Evolutionary conservation across 2,797 vertebrate species (phyloP).

Genomic region (Xenopus petersii): DNA sequence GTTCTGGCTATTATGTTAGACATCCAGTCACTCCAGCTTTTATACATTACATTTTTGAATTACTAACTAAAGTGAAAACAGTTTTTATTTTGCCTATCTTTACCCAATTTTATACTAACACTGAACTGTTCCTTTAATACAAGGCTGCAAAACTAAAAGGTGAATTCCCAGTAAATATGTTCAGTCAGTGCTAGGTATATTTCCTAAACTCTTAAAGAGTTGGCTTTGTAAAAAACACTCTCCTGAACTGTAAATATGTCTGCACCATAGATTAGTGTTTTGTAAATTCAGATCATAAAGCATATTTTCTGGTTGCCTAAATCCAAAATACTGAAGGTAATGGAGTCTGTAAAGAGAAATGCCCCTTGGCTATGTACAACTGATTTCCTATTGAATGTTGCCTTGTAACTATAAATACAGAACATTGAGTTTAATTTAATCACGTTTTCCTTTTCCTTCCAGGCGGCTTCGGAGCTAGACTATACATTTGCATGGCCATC

Average conservation of each 20-base stretch:
- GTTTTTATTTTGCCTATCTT: too few relatives aligned
- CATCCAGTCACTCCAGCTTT: too few relatives aligned
- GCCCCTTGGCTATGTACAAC: constrained; percentile 32
- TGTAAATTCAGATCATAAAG: constrained; percentile 15
- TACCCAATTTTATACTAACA: too few relatives aligned
- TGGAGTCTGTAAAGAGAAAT: constrained; percentile 16
- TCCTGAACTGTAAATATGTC: not conserved
- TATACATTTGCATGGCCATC: constrained; percentile 11
- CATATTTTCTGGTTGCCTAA: constrained; percentile 30
- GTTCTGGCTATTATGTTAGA: too few relatives aligned
- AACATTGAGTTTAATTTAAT: constrained; percentile 28
- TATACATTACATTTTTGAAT: too few relatives aligned
- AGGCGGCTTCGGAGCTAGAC: not conserved
- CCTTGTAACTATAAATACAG: constrained; percentile 13
- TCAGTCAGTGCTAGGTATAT: too few relatives aligned
- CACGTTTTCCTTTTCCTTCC: constrained; percentile 1
- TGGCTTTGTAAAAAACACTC: too few relatives aligned
- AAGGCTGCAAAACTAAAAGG: too few relatives aligned
- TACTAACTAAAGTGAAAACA: too few relatives aligned
- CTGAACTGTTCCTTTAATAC: too few relatives aligned
- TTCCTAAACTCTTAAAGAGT: too few relatives aligned
- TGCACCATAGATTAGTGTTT: not conserved
- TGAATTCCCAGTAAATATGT: too few relatives aligned
- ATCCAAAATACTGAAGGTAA: constrained; percentile 29
- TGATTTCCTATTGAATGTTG: constrained; percentile 19